Conservation (phyloP, 2,113 vertebrate species). For the Hippocampus zosterae region DNA sequence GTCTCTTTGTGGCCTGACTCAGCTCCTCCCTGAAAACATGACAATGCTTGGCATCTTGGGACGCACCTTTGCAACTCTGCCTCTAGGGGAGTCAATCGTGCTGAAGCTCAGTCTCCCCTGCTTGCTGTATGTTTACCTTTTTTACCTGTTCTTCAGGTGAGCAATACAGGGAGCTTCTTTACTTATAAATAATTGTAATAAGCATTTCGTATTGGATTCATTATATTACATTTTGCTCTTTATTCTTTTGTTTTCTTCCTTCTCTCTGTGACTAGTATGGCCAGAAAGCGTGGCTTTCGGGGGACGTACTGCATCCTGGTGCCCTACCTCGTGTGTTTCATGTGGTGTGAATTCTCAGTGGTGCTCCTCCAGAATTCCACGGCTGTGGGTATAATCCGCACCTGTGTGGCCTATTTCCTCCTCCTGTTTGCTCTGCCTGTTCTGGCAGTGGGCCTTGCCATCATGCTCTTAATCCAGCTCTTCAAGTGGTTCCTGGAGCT, state of each 20-base stretch:
- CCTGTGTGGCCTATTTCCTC: conserved; percentile 89
- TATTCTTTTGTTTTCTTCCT: background rate
- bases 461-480: conserved; percentile 80
- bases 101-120: conserved; percentile 88
- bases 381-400: conserved; percentile 86
- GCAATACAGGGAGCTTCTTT: conserved; percentile 2
- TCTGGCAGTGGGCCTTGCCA: conserved; percentile 76
- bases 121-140: conserved; percentile 85
- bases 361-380: conserved; percentile 84
- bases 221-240: background rate
- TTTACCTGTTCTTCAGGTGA: conserved; percentile 87
- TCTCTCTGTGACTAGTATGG: conserved; percentile 74
- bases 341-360: conserved; percentile 94
- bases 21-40: conserved; percentile 74
- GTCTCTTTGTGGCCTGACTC: conserved; percentile 79
- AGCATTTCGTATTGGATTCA: background rate
- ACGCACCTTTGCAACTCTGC: conserved; percentile 77
- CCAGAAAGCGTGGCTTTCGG: conserved; percentile 81
- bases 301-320: conserved; percentile 93
- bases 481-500: conserved; percentile 87
- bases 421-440: conserved; percentile 90
- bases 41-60: conserved; percentile 73
- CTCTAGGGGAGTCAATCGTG: conserved; percentile 78
- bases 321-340: conserved; percentile 95
- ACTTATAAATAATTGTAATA: background rate